Base-by-base conservation (phyloP, 2,888 invertebrate genomes). In the Pterostichus niger region DNA sequence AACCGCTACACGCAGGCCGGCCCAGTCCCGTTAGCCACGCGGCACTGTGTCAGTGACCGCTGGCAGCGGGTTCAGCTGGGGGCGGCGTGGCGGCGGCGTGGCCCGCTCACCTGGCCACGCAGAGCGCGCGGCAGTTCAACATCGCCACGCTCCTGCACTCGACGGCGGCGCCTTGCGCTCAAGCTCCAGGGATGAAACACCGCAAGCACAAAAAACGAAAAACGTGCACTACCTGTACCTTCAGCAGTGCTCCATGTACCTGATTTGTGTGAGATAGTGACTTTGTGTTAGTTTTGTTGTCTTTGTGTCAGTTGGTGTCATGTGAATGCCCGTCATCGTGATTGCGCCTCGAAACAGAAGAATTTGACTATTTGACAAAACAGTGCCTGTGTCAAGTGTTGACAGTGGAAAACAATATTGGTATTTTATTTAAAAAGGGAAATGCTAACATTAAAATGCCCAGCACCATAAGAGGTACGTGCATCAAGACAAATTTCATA, bases 381-480 rank as follows among this genome's bases (percentile, higher is more conserved):
- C 59, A 35, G 56, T 52, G 80, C 35, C 78, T 49, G 49, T 52
- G 49, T 40, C 33, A 40, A 75, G 64, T 82, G 46, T 46, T 75
- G 75, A 61, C 82, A 82, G 75, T 75, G 82, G 59, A 49, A 82
- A 82, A 75, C 59, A 82, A n/a, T 81, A 46, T 73, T 81, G 71
- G n/a, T 54, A 33, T 54, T 83, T 54, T 73, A 59, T 59, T 11
- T 15, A 6, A 82, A 40, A 44, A 31, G 49, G 83, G 77, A 82
- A 77, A 77, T 77, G 83, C 31, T 64, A 83, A 68, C 40, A 24
- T 17, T 88, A 90, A 88, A 86, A 90, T 90, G 90, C 90, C 90
- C 86, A 90, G 90, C 88, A 90, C 90, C 86, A 90, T 90, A 88
- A 89, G 90, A 90, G 90, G 90, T 90, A 86, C 88, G 90, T 87